Conservation (phyloP, 1,140 invertebrate genomes). For the Drosophila yakuba region DNA sequence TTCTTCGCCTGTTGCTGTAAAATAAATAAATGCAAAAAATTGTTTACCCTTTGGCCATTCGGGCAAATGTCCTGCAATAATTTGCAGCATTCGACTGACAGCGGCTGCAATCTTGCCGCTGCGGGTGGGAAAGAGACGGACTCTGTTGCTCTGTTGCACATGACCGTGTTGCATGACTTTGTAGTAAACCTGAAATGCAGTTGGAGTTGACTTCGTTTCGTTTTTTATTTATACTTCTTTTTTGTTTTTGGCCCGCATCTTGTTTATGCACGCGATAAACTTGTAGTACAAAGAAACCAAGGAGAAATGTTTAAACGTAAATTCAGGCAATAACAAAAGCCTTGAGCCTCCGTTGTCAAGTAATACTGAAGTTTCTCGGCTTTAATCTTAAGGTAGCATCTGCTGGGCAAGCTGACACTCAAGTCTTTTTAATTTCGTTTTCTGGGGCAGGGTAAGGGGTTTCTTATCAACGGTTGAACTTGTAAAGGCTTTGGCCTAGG, state of each 20-base stretch:
- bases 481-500: slow-evolving; percentile 20
- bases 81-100: slow-evolving; percentile 66
- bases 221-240: slow-evolving; percentile 16
- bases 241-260: slow-evolving; percentile 46
- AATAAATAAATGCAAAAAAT: slow-evolving; percentile 64
- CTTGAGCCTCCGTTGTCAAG: slow-evolving; percentile 50
- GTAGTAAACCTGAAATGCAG: slow-evolving; percentile 72
- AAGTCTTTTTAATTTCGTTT: slow-evolving; percentile 23
- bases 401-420: slow-evolving; percentile 58
- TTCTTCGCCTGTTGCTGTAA: slow-evolving; percentile 44
- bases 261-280: slow-evolving; percentile 82
- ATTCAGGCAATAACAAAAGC: slow-evolving; percentile 67
- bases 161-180: slow-evolving; percentile 80
- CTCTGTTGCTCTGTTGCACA: slow-evolving; percentile 17
- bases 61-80: slow-evolving; percentile 77
- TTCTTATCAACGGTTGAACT: slow-evolving; percentile 31
- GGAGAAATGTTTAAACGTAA: slow-evolving; percentile 53
- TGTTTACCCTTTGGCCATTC: slow-evolving; percentile 63
- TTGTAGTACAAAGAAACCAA: slow-evolving; percentile 53
- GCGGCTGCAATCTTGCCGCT: slow-evolving; percentile 12
- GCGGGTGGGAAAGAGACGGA: slow-evolving; percentile 17
- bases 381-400: slow-evolving; percentile 79
- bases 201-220: slow-evolving; percentile 68
- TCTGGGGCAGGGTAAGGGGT: neutral
- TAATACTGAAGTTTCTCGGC: slow-evolving; percentile 30